Percentiles rank a stretch among this genome's conserved stretches.
Evolutionary conservation across 2,888 invertebrate genomes (phyloP).

Genomic region (Plebejus melissa): DNA sequence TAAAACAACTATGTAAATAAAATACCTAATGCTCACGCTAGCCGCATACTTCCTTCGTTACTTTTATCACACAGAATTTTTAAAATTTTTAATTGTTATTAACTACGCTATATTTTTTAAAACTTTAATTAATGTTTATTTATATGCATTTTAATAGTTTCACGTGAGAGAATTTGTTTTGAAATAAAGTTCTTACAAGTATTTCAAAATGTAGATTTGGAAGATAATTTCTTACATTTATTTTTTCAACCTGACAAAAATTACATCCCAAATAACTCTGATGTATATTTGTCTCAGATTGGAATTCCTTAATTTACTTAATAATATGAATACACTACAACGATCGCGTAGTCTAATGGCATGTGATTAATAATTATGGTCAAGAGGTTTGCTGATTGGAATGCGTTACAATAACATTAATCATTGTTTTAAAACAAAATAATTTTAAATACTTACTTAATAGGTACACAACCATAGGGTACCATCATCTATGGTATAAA

Average conservation of each 20-base stretch:
- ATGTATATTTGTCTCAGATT: too few species aligned
- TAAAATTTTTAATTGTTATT: not conserved
- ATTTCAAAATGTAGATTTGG: not conserved
- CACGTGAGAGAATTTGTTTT: not conserved
- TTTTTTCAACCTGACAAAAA: not conserved
- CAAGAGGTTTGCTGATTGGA: not conserved
- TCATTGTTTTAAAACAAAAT: not conserved
- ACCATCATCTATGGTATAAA: too few species aligned
- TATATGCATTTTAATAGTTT: not conserved
- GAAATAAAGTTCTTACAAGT: not conserved
- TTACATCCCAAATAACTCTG: too few species aligned
- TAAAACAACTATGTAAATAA: constrained; percentile 11
- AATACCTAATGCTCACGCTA: constrained; percentile 1
- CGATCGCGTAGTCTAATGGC: not conserved
- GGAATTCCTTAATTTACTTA: not conserved
- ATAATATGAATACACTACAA: not conserved
- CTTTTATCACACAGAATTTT: constrained; percentile 8
- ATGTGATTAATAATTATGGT: not conserved
- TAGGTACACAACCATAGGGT: too few species aligned
- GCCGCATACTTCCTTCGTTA: constrained; percentile 19
- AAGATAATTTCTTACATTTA: not conserved
- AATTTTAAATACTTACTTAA: not conserved
- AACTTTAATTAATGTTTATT: not conserved
- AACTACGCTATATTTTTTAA: not conserved
- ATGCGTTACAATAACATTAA: not conserved